These are phyloP conservation scores for Motacilla tschutschensis DNA, from an alignment of 2,113 vertebrate species.

Conservation along the genomic window DNA sequence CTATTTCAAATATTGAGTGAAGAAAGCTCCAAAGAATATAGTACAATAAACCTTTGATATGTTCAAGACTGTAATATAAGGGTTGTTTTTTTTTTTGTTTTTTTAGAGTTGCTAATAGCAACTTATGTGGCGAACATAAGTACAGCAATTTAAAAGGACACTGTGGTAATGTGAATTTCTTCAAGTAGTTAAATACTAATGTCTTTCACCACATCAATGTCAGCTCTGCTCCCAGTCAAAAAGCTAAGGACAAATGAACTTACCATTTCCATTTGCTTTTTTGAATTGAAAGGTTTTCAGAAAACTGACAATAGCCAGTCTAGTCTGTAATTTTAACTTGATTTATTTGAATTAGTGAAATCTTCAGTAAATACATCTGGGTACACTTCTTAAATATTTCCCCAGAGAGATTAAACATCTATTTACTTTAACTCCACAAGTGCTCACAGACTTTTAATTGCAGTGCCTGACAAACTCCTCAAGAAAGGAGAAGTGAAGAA, in stretches of 20 bases:
- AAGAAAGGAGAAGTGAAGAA: neutral
- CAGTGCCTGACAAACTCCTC: neutral
- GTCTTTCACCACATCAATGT: slow-evolving; percentile 37
- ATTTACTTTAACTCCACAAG: slow-evolving; percentile 10
- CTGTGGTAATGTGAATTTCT: slow-evolving; percentile 54
- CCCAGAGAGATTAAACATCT: slow-evolving; percentile 18
- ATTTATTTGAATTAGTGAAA: slow-evolving; percentile 62
- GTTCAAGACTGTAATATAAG: slow-evolving; percentile 8
- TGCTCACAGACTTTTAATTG: slow-evolving; percentile 29
- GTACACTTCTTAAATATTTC: slow-evolving; percentile 26
- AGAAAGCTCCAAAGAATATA: slow-evolving; percentile 3
- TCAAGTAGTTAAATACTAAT: slow-evolving; percentile 56
- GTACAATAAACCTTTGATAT: neutral
- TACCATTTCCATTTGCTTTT: slow-evolving; percentile 38
- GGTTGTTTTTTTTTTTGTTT: neutral
- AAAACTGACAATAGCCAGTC: slow-evolving; percentile 13
- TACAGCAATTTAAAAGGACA: slow-evolving; percentile 59
- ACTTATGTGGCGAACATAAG: slow-evolving; percentile 58
- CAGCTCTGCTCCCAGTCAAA: slow-evolving; percentile 6
- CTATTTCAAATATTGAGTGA: slow-evolving; percentile 8
- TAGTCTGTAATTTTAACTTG: slow-evolving; percentile 52
- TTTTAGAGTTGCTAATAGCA: slow-evolving; percentile 58
- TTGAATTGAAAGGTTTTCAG: slow-evolving; percentile 41
- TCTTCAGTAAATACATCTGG: slow-evolving; percentile 38
- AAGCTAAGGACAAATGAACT: slow-evolving; percentile 51